Base-by-base conservation (phyloP, 1,140 invertebrate species). In the Microplitis mediator region DNA sequence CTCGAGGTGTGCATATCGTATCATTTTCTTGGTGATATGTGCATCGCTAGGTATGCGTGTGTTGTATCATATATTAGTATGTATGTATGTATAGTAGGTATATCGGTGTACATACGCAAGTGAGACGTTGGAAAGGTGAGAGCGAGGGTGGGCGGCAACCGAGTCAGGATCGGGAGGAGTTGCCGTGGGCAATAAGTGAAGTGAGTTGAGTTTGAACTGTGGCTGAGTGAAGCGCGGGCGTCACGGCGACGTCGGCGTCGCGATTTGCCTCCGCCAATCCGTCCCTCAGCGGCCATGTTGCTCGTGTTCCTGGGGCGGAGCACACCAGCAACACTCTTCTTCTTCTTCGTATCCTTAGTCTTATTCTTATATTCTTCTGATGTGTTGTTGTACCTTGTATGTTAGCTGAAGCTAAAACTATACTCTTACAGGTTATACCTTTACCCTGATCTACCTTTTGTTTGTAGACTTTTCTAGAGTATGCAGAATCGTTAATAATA, bases 241-340 rank as follows among this genome's bases (percentile, higher is more conserved):
- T 87, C 84, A 86, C 81, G 82, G 77, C 80, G 82, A 82, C 83
- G 83, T 85, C 81, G 81, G 80, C 79, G 79, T 81, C 81, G 83
- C 76, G 75, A 74, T 77, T 77, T 77, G 79, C 74, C 84, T 85
- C 84, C 82, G 77, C 83, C 85, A 86, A 87, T 86, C 84, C 85
- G 84, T 86, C 84, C 82, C 82, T 84, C 80, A 84, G 85, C 85
- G 82, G 85, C 84, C 85, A 87, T 87, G 83, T 85, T 86, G 81
- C 80, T 78, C 79, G 80, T 82, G 78, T 82, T 81, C 79, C 81
- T 82, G 82, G 84, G 85, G 85, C 85, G 85, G 85, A 87, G 85
- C 85, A 63, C 82, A 64, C 16, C 31, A 61, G 45, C 63, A 72
- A 58, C 8, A 39, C n/a, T 23, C 39, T 52, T 67, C 50, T 50